These are phyloP conservation scores for Euura lappo DNA, from an alignment of 1,140 invertebrate genomes.

Conservation along the genomic window DNA sequence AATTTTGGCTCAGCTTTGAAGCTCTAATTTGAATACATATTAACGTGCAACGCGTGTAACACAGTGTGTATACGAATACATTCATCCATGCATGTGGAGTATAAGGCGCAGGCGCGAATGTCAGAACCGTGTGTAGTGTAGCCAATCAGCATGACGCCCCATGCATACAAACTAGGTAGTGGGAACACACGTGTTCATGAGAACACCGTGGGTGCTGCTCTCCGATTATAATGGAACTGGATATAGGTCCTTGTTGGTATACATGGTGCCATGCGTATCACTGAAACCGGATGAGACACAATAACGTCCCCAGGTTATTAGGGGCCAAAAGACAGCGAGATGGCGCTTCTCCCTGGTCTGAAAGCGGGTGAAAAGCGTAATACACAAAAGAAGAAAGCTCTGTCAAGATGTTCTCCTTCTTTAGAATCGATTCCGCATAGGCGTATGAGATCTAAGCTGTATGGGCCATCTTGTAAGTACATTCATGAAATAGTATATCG, in stretches of 20 bases:
- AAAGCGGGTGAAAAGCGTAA: background rate
- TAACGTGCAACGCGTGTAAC: constrained; percentile 37
- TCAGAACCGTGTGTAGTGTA: constrained; percentile 24
- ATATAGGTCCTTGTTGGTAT: background rate
- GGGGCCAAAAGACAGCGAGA: background rate
- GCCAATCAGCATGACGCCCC: constrained; percentile 33
- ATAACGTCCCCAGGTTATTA: background rate
- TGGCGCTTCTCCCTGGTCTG: background rate
- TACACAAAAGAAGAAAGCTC: background rate
- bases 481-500: too few relatives aligned
- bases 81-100: too few relatives aligned
- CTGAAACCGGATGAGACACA: background rate
- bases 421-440: too few relatives aligned
- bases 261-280: background rate
- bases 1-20: constrained; percentile 48
- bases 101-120: background rate
- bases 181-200: constrained; percentile 2
- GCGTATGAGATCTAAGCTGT: too few relatives aligned
- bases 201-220: background rate
- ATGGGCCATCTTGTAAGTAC: too few relatives aligned
- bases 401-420: too few relatives aligned
- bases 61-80: constrained; percentile 21
- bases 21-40: constrained; percentile 56
- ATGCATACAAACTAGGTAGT: constrained; percentile 31
- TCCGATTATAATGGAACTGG: background rate